Evolutionary conservation across 2,113 vertebrate genomes (phyloP), one percentile per base, ranked within the genome.

Genomic region (Peromyscus californicus): DNA sequence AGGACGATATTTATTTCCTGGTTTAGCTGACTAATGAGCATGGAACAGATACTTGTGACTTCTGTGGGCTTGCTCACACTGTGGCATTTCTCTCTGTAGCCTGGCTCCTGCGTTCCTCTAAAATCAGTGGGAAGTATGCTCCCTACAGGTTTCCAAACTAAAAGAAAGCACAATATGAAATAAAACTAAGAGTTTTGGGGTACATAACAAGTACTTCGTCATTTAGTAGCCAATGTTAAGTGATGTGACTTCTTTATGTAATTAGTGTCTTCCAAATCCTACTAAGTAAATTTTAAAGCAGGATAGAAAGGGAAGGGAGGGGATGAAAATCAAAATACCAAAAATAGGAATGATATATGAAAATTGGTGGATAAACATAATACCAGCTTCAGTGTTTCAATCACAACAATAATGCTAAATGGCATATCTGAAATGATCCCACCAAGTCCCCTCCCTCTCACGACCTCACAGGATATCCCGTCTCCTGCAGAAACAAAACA

Each of bases 401-500:
- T 89, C 76, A 83, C 51, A 88, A 91, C 79, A 98, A 97, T 95
- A 97, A 98, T 86, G 98, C 98, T 98, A 97, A 97, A 31, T 96
- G 95, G 98, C 98, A 98, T 98, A 98, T 98, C 98, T 98, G 98
- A 98, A 98, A 97, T 93, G 98, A 98, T 98, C 98, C 98, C 96
- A 94, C 97, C 10, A 86, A 96, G 95, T 98, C 97, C 98, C 98
- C 98, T 98, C 98, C 98, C 98, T 98, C 98, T 98, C 33, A 1
- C 98, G 98, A 98, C 98, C 98, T 98, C 98, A 97, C 98, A 99
- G 99, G 99, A 99, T 98, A 98, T 99, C 99, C 99, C 22, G 99
- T 99, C 99, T 99, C 98, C 98, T 98, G 98, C 98, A 98, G 97
- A 98, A 98, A 99, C 99, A 99, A 99, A 99, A 98, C 98, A 93